phyloP scores from a whole-genome alignment of 2,797 vertebrate species.

The Falco rusticolus region DNA sequence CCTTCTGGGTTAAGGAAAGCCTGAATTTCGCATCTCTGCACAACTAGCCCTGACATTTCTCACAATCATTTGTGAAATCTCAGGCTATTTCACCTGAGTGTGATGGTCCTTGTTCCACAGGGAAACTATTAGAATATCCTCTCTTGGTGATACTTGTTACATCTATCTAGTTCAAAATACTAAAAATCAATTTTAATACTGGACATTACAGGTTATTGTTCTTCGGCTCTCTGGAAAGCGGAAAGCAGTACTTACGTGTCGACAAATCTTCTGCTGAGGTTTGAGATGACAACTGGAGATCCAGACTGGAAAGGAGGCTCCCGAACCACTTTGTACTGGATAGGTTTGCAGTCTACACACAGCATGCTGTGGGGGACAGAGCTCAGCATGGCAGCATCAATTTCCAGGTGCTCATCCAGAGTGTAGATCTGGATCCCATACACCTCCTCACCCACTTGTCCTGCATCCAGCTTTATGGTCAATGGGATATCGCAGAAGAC shows the following conservation, averaged over 20 bases:
- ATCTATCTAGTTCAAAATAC: background rate
- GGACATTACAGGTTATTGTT: background rate
- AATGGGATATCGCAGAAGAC: conserved; percentile 94
- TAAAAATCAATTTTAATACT: background rate
- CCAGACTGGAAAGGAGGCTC: conserved; percentile 85
- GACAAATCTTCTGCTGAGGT: conserved; percentile 85
- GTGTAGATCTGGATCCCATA: conserved; percentile 96
- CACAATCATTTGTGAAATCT: background rate
- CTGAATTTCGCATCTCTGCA: background rate
- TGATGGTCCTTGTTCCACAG: background rate
- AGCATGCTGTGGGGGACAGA: conserved; percentile 83
- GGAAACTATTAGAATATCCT: background rate
- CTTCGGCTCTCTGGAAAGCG: background rate
- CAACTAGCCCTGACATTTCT: background rate
- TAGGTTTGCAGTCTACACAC: conserved; percentile 85
- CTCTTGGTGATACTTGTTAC: background rate
- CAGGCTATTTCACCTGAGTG: background rate
- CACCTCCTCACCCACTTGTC: conserved; percentile 84
- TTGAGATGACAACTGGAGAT: conserved; percentile 79
- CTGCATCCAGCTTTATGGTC: conserved; percentile 87
- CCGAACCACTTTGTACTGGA: conserved; percentile 88
- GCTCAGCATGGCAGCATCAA: conserved; percentile 92
- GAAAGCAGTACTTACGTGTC: conserved; percentile 87
- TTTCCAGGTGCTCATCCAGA: conserved; percentile 94
- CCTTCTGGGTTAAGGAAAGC: background rate